Base-by-base conservation (phyloP, 2,113 vertebrate species). In the Thryonomys swinderianus region DNA sequence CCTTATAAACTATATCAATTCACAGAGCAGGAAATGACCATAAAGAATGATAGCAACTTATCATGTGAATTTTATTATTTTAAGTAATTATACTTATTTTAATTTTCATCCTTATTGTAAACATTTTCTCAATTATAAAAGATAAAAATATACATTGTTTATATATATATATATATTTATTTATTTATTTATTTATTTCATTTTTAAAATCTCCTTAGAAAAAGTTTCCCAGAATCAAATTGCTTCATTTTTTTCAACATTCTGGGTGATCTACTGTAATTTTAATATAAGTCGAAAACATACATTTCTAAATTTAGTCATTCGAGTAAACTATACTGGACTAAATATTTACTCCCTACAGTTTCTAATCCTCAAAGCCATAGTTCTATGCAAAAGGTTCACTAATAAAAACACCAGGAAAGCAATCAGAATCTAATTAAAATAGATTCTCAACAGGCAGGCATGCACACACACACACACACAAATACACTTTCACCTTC, bases 391-490 rank as follows among this genome's bases (percentile, higher is more conserved):
- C 78, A 40, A 79, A 40, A 48, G 37, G 9, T 1, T 73, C 27
- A 92, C 34, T 79, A 94, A 67, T 53, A 87, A 42, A 92, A 91
- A 82, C 30, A 67, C 21, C 45, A 92, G 2, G 30, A 82, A 83
- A 83, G 45, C 59, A 80, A 66, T 88, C 27, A 74, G 4, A 81
- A 76, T 27, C 53, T n/a, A 84, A 59, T 74, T 88, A 93, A 95
- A 82, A 79, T 61, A 79, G 17, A 87, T 89, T 95, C 48, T 79
- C 34, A 45, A 79, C n/a, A 89, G 25, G 66, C 11, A 89, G 8
- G 17, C 9, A 76, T 17, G n/a, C 23, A 48, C 37, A 40, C 27
- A 57, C 27, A 61, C 37, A 69, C 32, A 18, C 20, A 76, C 20
- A 48, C 51, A 51, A 21, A 69, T 17, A 81, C 5, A 7, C 17